Evolutionary conservation across 1,140 invertebrate species (phyloP).

Genomic region (Phortica variegata): DNA sequence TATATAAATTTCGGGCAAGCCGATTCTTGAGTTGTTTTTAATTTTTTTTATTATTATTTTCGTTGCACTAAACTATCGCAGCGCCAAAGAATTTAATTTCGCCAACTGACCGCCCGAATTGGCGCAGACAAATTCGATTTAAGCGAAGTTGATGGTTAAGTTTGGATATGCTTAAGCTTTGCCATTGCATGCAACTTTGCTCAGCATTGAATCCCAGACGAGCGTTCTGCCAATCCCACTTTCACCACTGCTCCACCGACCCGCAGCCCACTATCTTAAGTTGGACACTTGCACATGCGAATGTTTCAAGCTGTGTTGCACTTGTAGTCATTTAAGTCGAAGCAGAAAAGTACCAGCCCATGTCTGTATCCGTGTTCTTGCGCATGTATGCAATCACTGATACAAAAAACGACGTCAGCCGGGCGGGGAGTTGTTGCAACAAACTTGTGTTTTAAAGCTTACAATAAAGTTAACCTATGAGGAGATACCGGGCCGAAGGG

Average conservation of each 20-base stretch:
- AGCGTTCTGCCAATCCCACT: no score
- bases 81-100: constrained; percentile 32
- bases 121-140: constrained; percentile 21
- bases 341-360: no score
- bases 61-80: no score
- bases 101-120: background rate
- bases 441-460: no score
- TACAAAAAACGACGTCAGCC: no score
- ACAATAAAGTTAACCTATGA: no score
- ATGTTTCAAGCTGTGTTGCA: constrained; percentile 16
- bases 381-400: no score
- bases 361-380: no score
- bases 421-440: no score
- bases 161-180: constrained; percentile 33
- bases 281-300: constrained; percentile 35
- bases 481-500: no score
- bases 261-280: constrained; percentile 4
- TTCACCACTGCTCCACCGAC: constrained; percentile 19
- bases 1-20: no score
- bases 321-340: constrained; percentile 2
- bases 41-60: constrained; percentile 37
- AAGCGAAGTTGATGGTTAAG: constrained; percentile 22
- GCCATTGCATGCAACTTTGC: constrained; percentile 35
- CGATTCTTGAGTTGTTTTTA: no score
- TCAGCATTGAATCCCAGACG: constrained; percentile 13